Conservation (phyloP, 2,113 vertebrate species). For the Rhinopithecus roxellana region DNA sequence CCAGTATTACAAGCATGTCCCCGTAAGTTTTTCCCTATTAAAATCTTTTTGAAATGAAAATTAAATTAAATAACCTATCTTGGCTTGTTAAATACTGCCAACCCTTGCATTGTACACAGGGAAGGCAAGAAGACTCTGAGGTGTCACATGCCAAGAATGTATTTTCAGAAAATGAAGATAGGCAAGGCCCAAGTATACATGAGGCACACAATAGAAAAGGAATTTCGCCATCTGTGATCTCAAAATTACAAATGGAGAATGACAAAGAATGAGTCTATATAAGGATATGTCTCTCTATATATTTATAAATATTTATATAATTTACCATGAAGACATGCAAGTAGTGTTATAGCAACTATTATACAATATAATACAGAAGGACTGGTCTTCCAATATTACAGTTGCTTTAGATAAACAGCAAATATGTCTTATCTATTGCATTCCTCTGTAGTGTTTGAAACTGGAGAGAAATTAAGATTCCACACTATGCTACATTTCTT, state of each 20-base stretch:
- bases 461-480: slow-evolving; percentile 81
- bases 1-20: slow-evolving; percentile 53
- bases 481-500: slow-evolving; percentile 84
- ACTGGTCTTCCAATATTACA: slow-evolving; percentile 81
- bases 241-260: slow-evolving; percentile 85
- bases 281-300: slow-evolving; percentile 83
- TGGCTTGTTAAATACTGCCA: slow-evolving; percentile 76
- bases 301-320: slow-evolving; percentile 90
- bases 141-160: slow-evolving; percentile 80
- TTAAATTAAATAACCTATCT: slow-evolving; percentile 59
- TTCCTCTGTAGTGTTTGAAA: slow-evolving; percentile 85
- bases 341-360: slow-evolving; percentile 86
- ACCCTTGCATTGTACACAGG: slow-evolving; percentile 72
- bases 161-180: slow-evolving; percentile 72
- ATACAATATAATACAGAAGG: slow-evolving; percentile 93
- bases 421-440: slow-evolving; percentile 83
- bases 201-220: slow-evolving; percentile 79
- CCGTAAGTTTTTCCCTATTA: slow-evolving; percentile 50
- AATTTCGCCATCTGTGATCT: slow-evolving; percentile 74
- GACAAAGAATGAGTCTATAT: slow-evolving; percentile 82
- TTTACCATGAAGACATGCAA: slow-evolving; percentile 91
- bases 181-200: slow-evolving; percentile 75
- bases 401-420: slow-evolving; percentile 82
- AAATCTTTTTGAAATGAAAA: slow-evolving; percentile 58
- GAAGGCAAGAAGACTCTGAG: slow-evolving; percentile 76